Conservation (phyloP, 2,113 vertebrate genomes). For the Lates calcarifer region DNA sequence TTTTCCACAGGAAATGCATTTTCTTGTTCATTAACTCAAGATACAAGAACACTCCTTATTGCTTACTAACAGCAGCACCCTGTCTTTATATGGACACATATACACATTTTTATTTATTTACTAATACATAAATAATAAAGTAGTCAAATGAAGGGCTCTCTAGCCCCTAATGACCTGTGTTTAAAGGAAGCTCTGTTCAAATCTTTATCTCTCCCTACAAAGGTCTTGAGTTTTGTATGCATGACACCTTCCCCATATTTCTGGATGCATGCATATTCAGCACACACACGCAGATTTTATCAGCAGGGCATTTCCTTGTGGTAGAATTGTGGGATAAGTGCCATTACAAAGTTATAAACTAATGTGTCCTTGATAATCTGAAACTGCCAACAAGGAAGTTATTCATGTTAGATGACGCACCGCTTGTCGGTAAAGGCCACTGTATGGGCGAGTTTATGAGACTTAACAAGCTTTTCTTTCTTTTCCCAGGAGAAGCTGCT, state of each 20-base stretch:
- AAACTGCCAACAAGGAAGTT: constrained; percentile 26
- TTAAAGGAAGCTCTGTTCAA: background rate
- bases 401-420: background rate
- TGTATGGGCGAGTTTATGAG: background rate
- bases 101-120: background rate
- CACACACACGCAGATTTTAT: background rate
- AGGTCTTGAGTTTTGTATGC: background rate
- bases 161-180: background rate
- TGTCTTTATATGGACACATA: background rate
- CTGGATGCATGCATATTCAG: background rate
- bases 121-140: too few relatives aligned
- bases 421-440: background rate
- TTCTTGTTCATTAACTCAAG: constrained; percentile 56
- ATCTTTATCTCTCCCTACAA: background rate
- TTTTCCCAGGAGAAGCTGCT: constrained; percentile 82
- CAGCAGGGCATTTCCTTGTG: background rate
- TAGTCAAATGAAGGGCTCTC: too few relatives aligned
- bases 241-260: background rate
- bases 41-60: background rate
- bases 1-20: too few relatives aligned
- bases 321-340: background rate
- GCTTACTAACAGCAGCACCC: background rate
- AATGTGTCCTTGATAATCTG: constrained; percentile 13
- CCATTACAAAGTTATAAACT: background rate
- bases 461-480: background rate